Evolutionary conservation across 2,888 invertebrate genomes (phyloP), one percentile per base, ranked within the genome.

Genomic region (Clunio marinus): DNA sequence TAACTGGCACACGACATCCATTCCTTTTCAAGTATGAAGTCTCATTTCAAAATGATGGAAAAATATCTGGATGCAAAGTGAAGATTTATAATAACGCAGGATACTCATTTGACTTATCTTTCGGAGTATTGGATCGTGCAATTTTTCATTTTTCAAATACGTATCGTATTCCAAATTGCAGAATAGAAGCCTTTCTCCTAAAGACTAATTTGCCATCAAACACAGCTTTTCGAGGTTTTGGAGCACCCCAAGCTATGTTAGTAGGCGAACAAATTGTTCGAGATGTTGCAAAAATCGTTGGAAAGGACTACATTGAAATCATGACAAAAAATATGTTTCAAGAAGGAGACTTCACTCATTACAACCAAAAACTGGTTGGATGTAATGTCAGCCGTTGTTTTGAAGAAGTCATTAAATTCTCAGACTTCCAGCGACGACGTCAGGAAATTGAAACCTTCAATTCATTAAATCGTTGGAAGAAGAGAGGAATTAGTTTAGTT

Each of bases 171-270:
- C 89, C 89, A 0, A 86, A 88, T 72, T 82, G 87, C 0, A 83
- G 85, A 71, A 85, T 91, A 0, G 83, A 81, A 10, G 91, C 91
- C 0, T 84, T 84, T 74, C 81, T 87, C 10, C 96, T 96, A 75
- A 88, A 85, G 78, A 97, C 96, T 0, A 95, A 97, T 80, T 77
- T 93, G 62, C 88, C 94, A 0, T 93, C 94, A 0, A 94, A 94
- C 75, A 96, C 96, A 0, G 96, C 96, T 0, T 96, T 96, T 74
- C 82, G 96, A 73, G 94, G 94, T 1, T 95, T 94, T 74, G 95
- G 95, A 4, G 93, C 88, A 0, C 95, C 95, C 0, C 95, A 95
- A 75, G 93, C 89, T 27, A 93, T 94, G 93, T 89, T 91, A 75
- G 84, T 88, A 1, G 89, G 85, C 0, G 96, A 96, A 78, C 84